Conservation (phyloP, 2,797 vertebrate genomes). For the Chelidonichthys spinosus region DNA sequence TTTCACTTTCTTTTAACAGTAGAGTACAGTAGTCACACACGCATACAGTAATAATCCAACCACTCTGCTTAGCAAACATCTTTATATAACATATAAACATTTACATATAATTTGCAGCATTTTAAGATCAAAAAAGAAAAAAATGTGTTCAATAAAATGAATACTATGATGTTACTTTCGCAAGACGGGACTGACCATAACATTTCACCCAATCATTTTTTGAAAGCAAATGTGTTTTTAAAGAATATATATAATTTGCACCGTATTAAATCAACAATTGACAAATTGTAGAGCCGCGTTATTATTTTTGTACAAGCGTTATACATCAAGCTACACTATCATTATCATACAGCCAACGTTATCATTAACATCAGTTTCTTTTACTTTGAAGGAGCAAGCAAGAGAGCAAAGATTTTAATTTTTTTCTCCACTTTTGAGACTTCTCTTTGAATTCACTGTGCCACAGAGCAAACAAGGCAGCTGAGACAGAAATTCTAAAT, state of each 20-base stretch:
- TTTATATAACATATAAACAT: neutral
- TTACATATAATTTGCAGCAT: neutral
- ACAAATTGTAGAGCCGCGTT: neutral
- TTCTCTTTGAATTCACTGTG: slow-evolving; percentile 29
- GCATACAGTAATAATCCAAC: no score
- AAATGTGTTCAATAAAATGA: neutral
- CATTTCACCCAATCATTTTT: neutral
- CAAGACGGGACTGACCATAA: neutral
- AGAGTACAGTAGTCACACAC: no score
- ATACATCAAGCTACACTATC: neutral
- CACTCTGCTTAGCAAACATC: neutral
- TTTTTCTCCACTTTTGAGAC: neutral
- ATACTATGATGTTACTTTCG: neutral
- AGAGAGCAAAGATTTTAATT: neutral
- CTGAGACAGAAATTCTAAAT: slow-evolving; percentile 44
- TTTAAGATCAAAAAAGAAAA: neutral
- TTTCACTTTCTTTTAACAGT: no score
- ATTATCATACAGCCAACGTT: neutral
- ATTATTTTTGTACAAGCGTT: neutral
- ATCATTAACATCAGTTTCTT: slow-evolving; percentile 20
- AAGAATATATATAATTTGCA: neutral
- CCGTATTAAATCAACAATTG: neutral
- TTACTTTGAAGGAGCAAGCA: slow-evolving; percentile 15
- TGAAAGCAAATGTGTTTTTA: neutral
- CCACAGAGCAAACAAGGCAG: neutral